Evolutionary conservation across 2,113 vertebrate genomes (phyloP).

Genomic region (Ctenomys sociabilis): DNA sequence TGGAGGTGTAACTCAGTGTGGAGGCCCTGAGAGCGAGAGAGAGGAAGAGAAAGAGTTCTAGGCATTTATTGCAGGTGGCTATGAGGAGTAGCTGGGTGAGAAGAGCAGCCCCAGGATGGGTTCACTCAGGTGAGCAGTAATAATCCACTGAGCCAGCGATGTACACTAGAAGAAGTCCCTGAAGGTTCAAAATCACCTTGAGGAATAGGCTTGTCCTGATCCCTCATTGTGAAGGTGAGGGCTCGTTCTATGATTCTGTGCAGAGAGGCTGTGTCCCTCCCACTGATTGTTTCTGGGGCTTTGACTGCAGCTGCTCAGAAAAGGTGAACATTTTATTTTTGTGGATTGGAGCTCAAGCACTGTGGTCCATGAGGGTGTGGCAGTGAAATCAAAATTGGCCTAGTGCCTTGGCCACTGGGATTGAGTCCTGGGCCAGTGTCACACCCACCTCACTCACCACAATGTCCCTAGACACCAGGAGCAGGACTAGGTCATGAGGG

Average conservation of each 20-base stretch:
- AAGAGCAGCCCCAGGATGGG: background rate
- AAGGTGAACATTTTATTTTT: background rate
- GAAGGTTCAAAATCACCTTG: background rate
- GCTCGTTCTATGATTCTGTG: no score
- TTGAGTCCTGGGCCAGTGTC: background rate
- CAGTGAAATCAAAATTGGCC: background rate
- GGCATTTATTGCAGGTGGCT: background rate
- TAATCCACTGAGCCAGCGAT: background rate
- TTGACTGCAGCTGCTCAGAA: background rate
- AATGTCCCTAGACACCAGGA: background rate
- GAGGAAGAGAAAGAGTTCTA: no score
- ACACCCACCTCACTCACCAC: background rate
- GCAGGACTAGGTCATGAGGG: background rate
- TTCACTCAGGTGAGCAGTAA: accelerated
- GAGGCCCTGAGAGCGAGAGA: no score
- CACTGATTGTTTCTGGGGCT: no score
- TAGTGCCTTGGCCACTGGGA: background rate
- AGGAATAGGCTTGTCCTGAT: background rate
- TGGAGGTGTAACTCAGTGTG: no score
- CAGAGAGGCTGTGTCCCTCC: no score
- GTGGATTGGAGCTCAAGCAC: background rate
- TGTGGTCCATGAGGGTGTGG: background rate
- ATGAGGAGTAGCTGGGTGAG: background rate
- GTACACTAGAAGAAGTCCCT: accelerated
- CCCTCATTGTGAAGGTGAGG: no score